Conservation (phyloP, 2,113 vertebrate genomes). For the Chauna torquata region DNA sequence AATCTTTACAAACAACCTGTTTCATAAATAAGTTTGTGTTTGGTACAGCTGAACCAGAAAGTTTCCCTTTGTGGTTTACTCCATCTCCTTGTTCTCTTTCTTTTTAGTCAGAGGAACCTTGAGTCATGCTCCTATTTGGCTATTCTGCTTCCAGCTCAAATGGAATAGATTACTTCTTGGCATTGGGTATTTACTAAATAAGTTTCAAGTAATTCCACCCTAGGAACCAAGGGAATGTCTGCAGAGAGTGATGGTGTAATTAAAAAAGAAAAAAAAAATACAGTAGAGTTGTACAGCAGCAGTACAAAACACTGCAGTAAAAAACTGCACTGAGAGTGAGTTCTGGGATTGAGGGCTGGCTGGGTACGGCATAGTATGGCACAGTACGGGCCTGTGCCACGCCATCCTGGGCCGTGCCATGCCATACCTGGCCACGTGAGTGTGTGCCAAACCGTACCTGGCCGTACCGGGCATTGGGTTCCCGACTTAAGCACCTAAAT, state of each 20-base stretch:
- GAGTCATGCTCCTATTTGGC: neutral
- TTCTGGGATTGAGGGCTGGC: neutral
- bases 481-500: neutral
- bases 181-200: neutral
- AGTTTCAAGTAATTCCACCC: constrained; percentile 6
- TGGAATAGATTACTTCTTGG: neutral
- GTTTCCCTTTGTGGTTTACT: neutral
- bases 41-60: neutral
- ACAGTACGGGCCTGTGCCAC: neutral
- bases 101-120: neutral
- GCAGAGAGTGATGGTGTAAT: constrained; percentile 21
- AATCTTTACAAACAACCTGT: neutral
- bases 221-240: neutral
- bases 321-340: neutral
- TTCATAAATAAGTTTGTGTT: neutral
- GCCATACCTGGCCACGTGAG: neutral
- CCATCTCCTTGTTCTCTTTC: neutral
- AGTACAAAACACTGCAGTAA: neutral
- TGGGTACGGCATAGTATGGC: too few relatives aligned
- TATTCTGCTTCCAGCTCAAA: neutral
- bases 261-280: neutral
- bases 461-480: neutral
- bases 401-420: too few relatives aligned
- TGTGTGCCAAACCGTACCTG: neutral
- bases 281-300: neutral